Conservation (phyloP, 2,113 vertebrate species). For the Raphicerus campestris region DNA sequence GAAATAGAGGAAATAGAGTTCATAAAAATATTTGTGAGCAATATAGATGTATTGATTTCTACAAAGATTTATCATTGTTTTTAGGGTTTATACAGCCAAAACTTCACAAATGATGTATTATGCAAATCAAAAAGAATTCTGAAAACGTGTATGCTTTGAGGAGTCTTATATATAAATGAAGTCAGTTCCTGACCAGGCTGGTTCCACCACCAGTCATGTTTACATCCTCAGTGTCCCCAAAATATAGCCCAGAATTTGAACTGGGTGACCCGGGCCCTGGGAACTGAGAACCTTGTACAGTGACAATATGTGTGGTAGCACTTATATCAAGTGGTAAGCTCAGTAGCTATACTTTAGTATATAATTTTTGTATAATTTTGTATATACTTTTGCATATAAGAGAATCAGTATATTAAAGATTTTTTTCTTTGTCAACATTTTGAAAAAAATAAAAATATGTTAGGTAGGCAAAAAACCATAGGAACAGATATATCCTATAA, state of each 20-base stretch:
- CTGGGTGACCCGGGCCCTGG: neutral
- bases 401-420: neutral
- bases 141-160: neutral
- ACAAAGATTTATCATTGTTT: neutral
- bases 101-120: neutral
- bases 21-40: neutral
- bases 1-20: neutral
- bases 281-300: neutral
- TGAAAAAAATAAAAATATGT: neutral
- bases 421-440: neutral
- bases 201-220: neutral
- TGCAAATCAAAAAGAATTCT: neutral
- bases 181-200: neutral
- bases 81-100: neutral
- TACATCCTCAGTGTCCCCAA: neutral
- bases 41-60: neutral
- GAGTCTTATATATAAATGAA: neutral
- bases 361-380: neutral
- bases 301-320: neutral
- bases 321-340: rapidly evolving
- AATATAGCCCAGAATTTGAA: no score
- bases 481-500: neutral
- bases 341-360: neutral
- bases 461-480: neutral
- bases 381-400: neutral